Evolutionary conservation across 2,888 invertebrate species (phyloP).

Genomic region (Ryuthela nishihirai): DNA sequence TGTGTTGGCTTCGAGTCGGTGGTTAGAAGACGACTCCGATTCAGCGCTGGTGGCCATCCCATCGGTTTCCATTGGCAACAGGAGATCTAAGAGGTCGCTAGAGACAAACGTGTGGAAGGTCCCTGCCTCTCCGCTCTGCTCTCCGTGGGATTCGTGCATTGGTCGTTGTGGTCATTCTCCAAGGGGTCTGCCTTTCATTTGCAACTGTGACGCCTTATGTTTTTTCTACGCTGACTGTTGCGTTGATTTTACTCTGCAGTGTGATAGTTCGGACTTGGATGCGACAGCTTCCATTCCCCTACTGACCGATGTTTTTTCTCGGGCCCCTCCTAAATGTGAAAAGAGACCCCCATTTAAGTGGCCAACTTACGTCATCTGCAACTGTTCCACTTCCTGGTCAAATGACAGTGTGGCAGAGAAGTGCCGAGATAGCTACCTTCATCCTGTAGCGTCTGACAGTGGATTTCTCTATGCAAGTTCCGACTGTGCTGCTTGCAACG

Average conservation of each 20-base stretch:
- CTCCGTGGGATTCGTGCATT: conserved; percentile 19
- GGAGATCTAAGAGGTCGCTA: no score
- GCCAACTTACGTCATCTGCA: not conserved
- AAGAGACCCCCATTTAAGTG: not conserved
- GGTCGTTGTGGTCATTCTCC: conserved; percentile 12
- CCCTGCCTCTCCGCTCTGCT: conserved; percentile 15
- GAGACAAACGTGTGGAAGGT: no score
- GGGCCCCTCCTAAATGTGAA: conserved; percentile 2
- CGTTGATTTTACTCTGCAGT: conserved; percentile 6
- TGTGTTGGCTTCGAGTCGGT: no score
- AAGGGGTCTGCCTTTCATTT: conserved; percentile 8
- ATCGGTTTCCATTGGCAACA: no score
- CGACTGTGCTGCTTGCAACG: conserved; percentile 30
- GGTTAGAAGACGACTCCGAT: no score
- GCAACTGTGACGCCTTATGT: conserved; percentile 27
- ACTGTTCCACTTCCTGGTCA: not conserved
- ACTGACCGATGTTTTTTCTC: not conserved
- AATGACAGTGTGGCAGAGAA: not conserved
- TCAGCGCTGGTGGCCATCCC: no score
- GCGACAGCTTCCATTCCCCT: not conserved
- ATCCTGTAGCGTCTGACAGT: conserved; percentile 8
- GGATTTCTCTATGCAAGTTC: conserved; percentile 16
- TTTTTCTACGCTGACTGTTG: conserved; percentile 23
- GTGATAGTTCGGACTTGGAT: not conserved
- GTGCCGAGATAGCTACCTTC: conserved; percentile 2